Evolutionary conservation across 2,113 vertebrate species (phyloP).

Genomic region (Rhinolophus ferrumequinum): DNA sequence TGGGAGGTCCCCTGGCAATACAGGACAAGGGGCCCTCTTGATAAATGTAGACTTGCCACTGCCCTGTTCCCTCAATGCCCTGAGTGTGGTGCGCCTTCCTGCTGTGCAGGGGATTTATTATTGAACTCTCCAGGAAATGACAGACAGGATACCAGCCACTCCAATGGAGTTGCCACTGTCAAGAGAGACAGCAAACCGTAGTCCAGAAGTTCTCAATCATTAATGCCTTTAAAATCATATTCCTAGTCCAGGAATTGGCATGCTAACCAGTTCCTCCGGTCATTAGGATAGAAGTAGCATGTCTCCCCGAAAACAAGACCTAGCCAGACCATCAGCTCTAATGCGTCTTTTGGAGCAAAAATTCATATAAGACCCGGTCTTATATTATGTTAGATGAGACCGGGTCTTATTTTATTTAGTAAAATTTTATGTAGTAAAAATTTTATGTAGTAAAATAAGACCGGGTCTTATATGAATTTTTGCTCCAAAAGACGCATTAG

Average conservation of each 20-base stretch:
- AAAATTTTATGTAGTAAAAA: too few relatives aligned
- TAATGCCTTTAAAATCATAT: background rate
- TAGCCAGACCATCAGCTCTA: too few relatives aligned
- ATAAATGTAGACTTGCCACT: background rate
- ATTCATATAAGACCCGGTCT: too few relatives aligned
- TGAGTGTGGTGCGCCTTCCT: background rate
- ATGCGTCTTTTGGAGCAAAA: too few relatives aligned
- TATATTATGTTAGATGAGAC: too few relatives aligned
- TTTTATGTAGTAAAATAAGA: too few relatives aligned
- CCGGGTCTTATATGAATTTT: too few relatives aligned
- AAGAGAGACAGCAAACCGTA: background rate
- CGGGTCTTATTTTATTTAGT: too few relatives aligned
- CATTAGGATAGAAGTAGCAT: background rate
- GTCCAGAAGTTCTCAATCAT: background rate
- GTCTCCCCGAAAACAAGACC: too few relatives aligned
- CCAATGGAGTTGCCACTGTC: background rate
- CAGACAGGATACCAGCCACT: background rate
- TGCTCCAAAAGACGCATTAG: too few relatives aligned
- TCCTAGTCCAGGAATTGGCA: background rate
- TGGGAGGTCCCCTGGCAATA: background rate
- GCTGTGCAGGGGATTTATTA: background rate
- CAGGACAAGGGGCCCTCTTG: rapidly evolving
- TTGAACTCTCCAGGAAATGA: background rate
- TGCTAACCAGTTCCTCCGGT: background rate
- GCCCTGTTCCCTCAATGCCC: background rate